phyloP scores from a whole-genome alignment of 2,797 vertebrate genomes.

The Columba guinea region DNA sequence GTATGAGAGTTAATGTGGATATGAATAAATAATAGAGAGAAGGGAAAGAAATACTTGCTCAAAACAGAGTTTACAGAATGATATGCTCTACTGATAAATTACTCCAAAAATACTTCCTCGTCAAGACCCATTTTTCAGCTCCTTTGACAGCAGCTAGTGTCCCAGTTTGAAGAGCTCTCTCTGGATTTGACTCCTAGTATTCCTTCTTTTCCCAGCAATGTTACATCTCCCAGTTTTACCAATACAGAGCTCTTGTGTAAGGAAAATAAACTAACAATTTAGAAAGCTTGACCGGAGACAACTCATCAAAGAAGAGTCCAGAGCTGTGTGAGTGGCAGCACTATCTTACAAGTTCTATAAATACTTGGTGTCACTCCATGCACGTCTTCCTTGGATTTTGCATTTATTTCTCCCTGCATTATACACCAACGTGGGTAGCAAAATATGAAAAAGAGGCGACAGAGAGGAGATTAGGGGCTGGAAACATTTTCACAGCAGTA shows the following conservation, averaged over 20 bases:
- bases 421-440: slow-evolving; percentile 41
- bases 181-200: background rate
- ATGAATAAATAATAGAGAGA: slow-evolving; percentile 70
- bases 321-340: slow-evolving; percentile 8
- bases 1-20: slow-evolving; percentile 47
- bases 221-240: background rate
- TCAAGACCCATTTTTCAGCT: background rate
- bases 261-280: slow-evolving; percentile 25
- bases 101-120: slow-evolving; percentile 51
- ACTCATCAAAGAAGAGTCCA: background rate
- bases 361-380: slow-evolving; percentile 1
- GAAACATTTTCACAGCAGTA: slow-evolving; percentile 71
- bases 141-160: background rate
- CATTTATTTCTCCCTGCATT: slow-evolving; percentile 55
- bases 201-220: background rate
- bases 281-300: slow-evolving; percentile 4
- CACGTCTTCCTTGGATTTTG: slow-evolving; percentile 29
- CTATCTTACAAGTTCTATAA: slow-evolving; percentile 31
- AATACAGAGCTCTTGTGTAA: background rate
- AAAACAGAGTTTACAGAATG: slow-evolving; percentile 40
- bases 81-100: slow-evolving; percentile 38
- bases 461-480: slow-evolving; percentile 52
- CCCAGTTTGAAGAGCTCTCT: background rate
- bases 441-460: slow-evolving; percentile 68
- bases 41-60: slow-evolving; percentile 48